Conservation (phyloP, 2,888 invertebrate species). For the Acleris sparsana region DNA sequence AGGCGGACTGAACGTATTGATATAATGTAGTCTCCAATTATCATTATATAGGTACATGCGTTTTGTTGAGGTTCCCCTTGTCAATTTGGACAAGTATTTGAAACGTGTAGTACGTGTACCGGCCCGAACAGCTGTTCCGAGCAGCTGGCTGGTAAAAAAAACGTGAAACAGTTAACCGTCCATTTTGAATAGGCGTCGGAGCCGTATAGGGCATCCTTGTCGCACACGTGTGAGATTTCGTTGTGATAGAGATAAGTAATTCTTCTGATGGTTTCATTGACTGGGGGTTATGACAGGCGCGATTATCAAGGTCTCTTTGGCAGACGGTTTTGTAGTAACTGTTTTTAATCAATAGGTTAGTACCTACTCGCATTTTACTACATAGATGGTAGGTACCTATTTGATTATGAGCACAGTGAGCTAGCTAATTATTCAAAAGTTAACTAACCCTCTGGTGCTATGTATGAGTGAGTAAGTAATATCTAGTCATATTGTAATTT, state of each 20-base stretch:
- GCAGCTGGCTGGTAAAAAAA: conserved; percentile 80
- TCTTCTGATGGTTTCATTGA: conserved; percentile 40
- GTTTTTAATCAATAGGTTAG: not conserved
- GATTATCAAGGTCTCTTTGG: conserved; percentile 34
- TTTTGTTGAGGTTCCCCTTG: conserved; percentile 3
- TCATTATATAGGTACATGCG: conserved; percentile 1
- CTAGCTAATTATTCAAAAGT: too few relatives aligned
- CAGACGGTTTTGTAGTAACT: conserved; percentile 29
- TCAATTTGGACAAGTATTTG: conserved; percentile 10
- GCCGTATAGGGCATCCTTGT: conserved; percentile 58
- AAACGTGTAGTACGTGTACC: conserved; percentile 52
- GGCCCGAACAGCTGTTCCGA: conserved; percentile 79
- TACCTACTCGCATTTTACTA: not conserved
- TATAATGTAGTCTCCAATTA: not conserved
- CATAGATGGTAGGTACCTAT: too few relatives aligned
- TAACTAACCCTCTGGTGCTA: too few relatives aligned
- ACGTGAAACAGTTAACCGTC: conserved; percentile 74
- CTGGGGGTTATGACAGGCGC: conserved; percentile 41
- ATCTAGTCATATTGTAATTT: too few relatives aligned
- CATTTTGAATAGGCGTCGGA: conserved; percentile 61
- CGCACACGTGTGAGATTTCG: conserved; percentile 50
- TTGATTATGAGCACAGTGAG: too few relatives aligned
- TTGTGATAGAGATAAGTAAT: conserved; percentile 50
- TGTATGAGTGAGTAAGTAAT: too few relatives aligned
- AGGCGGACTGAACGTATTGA: conserved; percentile 17